A percentile compares a stretch with the other conserved stretches of the same genome.
These are phyloP conservation scores for Flexamia atlantica DNA, from an alignment of 2,888 invertebrate genomes.

Conservation along the genomic window DNA sequence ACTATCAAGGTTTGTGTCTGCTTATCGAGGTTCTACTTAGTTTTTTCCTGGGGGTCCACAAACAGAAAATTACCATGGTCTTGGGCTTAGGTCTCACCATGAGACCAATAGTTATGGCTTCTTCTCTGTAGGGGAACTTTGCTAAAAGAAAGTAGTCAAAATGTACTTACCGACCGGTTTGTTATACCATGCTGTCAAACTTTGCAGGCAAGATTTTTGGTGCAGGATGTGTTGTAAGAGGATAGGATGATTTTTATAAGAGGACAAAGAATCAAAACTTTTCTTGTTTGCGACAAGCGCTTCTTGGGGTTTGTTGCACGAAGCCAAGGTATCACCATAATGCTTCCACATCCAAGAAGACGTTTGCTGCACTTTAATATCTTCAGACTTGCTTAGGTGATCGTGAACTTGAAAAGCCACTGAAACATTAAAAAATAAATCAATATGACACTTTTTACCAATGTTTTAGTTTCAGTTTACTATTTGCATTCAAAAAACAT, in stretches of 20 bases:
- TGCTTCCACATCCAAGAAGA: not conserved
- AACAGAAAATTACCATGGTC: too few relatives aligned
- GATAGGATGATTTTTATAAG: not conserved
- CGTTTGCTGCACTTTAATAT: not conserved
- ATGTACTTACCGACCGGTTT: conserved; percentile 10
- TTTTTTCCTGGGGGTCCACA: too few relatives aligned
- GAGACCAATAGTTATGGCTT: too few relatives aligned
- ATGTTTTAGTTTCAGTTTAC: too few relatives aligned
- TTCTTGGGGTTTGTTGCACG: not conserved
- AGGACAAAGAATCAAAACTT: not conserved
- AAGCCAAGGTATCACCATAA: not conserved
- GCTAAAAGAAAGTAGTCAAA: not conserved
- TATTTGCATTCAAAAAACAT: too few relatives aligned
- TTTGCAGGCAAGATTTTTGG: not conserved
- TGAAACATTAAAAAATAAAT: not conserved
- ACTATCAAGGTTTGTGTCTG: too few relatives aligned
- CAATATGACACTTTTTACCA: not conserved
- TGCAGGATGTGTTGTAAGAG: conserved; percentile 8
- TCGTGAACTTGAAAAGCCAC: not conserved
- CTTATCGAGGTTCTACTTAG: too few relatives aligned
- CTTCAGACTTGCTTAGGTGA: not conserved
- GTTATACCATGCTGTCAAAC: not conserved
- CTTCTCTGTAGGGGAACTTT: too few relatives aligned
- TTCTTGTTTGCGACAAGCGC: not conserved
- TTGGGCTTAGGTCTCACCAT: too few relatives aligned